Base-by-base conservation (phyloP, 1,140 invertebrate species). In the Drosophila pachea region DNA sequence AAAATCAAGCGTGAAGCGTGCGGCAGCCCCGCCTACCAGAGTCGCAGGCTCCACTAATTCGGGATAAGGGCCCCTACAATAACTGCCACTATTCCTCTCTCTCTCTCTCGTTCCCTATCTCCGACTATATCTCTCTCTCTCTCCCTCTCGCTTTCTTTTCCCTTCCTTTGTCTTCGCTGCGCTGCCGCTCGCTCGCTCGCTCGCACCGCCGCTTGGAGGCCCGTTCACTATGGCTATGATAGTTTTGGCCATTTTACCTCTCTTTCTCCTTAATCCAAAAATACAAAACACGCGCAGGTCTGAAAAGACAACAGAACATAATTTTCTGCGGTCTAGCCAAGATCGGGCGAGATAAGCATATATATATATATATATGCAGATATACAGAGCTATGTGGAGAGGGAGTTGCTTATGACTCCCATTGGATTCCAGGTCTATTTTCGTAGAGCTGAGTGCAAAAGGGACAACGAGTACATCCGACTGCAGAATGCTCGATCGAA, bases 1-100 rank as follows among this genome's bases (percentile, higher is more conserved):
- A 84, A 86, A 86, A 84, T 84, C 81, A 79, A 79, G 81, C 76
- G 81, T 84, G 73, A 84, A 84, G 73, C 67, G 81, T 78, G 53
- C 62, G 59, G 43, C 61, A 31, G 43, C 68, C 71, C 38, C 38
- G 36, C 49, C 48, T 43, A 40, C 33, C 62, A 31, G 49, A 16
- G 14, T 12, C 43, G 9, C 32, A 14, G 60, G 8, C 32, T 42
- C 42, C n/a, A 35, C 42, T 14, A 33, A 55, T 31, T 11, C 63
- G 42, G 53, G 38, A 33, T 45, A 56, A 56, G 54, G 54, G 54
- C 42, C 8, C 9, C 56, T 6, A 8, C 22, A 22, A 22, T 22
- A 22, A 22, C 22, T 22, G 22, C 1, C 22, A 22, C 22, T 22
- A 22, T 22, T 22, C n/a, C 36, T 0, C n/a, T 14, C 32, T 9